Conservation (phyloP, 1,140 invertebrate species). For the Pararge aegeria region DNA sequence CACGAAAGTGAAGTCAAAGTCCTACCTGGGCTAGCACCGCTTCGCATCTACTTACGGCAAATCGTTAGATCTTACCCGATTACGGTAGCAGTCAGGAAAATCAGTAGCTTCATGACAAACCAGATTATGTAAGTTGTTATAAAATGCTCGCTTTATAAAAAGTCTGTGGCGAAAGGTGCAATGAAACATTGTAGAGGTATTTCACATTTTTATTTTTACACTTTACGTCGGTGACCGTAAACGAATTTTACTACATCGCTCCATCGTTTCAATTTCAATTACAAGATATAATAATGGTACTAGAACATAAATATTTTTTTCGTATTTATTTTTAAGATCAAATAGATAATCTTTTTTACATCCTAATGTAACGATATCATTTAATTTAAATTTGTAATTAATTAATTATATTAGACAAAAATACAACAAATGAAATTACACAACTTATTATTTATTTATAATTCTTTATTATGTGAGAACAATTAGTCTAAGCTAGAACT, state of each 20-base stretch:
- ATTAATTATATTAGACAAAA: conserved; percentile 70
- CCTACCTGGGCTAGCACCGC: no score
- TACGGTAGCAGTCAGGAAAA: no score
- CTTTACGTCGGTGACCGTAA: conserved; percentile 76
- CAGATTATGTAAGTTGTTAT: conserved; percentile 1
- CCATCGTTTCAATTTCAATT: conserved; percentile 73
- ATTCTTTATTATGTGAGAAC: conserved; percentile 71
- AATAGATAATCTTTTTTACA: conserved; percentile 80
- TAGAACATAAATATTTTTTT: conserved; percentile 78
- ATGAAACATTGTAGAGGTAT: conserved; percentile 69
- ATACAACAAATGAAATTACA: conserved; percentile 78
- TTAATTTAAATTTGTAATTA: conserved; percentile 69
- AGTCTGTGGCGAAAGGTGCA: conserved; percentile 38
- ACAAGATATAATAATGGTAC: conserved; percentile 77
- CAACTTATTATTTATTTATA: conserved; percentile 71
- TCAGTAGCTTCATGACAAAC: no score
- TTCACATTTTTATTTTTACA: conserved; percentile 77
- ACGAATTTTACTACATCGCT: conserved; percentile 77
- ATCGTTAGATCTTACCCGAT: no score
- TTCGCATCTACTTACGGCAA: no score
- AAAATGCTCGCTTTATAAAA: background rate
- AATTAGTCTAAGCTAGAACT: conserved; percentile 72
- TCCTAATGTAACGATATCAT: conserved; percentile 77
- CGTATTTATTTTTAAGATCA: conserved; percentile 75
- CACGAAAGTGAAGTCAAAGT: no score